Percentiles rank a stretch among this genome's conserved stretches.
These are phyloP conservation scores for Eptatretus burgeri DNA, from an alignment of 2,113 vertebrate genomes.

Conservation along the genomic window DNA sequence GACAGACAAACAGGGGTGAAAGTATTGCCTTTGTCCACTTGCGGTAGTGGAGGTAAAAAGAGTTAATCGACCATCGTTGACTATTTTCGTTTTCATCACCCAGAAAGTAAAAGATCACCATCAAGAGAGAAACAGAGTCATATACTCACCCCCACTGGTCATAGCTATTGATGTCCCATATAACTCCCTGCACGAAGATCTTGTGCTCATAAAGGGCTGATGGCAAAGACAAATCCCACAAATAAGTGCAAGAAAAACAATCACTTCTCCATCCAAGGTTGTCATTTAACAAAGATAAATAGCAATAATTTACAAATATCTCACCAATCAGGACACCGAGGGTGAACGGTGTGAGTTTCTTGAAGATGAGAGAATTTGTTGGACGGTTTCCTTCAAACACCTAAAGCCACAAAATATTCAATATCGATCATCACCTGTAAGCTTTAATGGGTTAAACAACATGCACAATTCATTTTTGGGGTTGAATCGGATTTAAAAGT, in stretches of 20 bases:
- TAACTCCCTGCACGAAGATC: slow-evolving; percentile 77
- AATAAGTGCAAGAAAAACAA: slow-evolving; percentile 1
- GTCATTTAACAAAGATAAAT: not conserved
- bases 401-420: slow-evolving; percentile 16
- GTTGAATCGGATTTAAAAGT: too few species aligned
- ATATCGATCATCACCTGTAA: too few species aligned
- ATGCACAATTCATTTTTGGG: too few species aligned
- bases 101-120: not conserved
- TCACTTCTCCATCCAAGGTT: not conserved
- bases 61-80: too few species aligned
- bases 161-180: slow-evolving; percentile 94
- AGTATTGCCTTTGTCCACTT: too few species aligned
- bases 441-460: too few species aligned
- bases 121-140: not conserved
- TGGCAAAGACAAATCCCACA: not conserved
- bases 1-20: too few species aligned
- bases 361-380: slow-evolving; percentile 71
- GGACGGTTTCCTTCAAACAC: slow-evolving; percentile 88
- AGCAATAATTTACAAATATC: slow-evolving; percentile 7
- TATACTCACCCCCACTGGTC: slow-evolving; percentile 90
- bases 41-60: too few species aligned
- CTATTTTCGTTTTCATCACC: too few species aligned
- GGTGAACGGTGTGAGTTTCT: slow-evolving; percentile 49
- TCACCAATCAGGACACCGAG: slow-evolving; percentile 61
- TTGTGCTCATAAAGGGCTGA: slow-evolving; percentile 94